These are phyloP conservation scores for Paramacrobiotus metropolitanus DNA, from an alignment of 1,140 invertebrate species.

Conservation along the genomic window DNA sequence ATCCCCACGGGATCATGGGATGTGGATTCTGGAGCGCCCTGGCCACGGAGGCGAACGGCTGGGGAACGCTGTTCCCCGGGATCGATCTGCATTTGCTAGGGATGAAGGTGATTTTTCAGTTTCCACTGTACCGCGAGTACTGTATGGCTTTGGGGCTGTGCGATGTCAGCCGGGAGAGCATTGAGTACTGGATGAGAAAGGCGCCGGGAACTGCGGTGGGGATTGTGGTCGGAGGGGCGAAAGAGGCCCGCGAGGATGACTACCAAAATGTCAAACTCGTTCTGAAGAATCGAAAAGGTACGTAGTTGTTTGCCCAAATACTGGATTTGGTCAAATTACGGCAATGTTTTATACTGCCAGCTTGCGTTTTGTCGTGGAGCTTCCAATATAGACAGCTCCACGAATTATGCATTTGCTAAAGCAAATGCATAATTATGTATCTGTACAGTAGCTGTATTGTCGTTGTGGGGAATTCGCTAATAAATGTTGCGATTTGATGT, in stretches of 20 bases:
- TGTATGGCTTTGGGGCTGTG: background rate
- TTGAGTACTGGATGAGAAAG: background rate
- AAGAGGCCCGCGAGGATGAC: background rate
- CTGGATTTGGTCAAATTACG: too few species aligned
- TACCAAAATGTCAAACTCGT: background rate
- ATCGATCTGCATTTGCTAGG: background rate
- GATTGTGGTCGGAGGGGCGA: background rate
- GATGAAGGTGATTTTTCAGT: background rate
- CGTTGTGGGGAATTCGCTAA: too few species aligned
- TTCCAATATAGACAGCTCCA: too few species aligned
- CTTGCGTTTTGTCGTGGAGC: too few species aligned
- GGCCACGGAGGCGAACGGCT: background rate
- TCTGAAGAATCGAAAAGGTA: constrained; percentile 1
- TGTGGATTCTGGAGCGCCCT: background rate
- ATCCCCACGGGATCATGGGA: background rate
- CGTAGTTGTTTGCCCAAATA: too few species aligned
- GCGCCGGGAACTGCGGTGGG: background rate
- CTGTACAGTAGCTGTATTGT: too few species aligned
- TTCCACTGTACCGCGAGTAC: background rate
- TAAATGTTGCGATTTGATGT: too few species aligned
- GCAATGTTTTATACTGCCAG: too few species aligned
- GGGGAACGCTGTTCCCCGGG: background rate
- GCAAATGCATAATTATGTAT: too few species aligned
- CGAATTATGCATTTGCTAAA: too few species aligned
- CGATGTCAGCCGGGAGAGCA: background rate